Conservation (phyloP, 2,797 vertebrate species). For the Ficedula albicollis region DNA sequence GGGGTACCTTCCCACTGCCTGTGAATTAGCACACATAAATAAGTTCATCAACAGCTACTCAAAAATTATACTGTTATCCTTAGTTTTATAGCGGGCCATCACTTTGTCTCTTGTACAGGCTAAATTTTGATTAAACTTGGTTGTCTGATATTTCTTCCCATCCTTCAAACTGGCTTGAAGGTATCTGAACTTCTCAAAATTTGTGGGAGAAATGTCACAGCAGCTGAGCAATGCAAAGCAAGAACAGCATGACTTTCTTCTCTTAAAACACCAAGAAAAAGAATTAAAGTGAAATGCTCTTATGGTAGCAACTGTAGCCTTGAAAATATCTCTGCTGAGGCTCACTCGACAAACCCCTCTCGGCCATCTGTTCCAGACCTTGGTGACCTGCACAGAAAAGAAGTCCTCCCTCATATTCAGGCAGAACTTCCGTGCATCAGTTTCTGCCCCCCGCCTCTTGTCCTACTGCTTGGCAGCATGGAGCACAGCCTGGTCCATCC, state of each 20-base stretch:
- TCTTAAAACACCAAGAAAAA: not conserved
- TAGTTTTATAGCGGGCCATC: not conserved
- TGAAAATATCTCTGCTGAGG: not conserved
- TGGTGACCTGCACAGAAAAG: accelerated
- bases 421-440: not conserved
- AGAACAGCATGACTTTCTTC: not conserved
- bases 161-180: not conserved
- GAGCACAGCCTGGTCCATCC: not conserved
- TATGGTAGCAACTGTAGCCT: not conserved
- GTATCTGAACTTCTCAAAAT: not conserved
- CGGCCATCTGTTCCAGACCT: not conserved
- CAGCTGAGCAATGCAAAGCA: not conserved
- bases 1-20: not conserved
- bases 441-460: not conserved
- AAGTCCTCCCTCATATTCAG: not conserved
- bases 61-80: not conserved
- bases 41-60: not conserved
- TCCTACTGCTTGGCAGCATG: not conserved
- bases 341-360: not conserved
- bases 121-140: not conserved
- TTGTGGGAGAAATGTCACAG: not conserved
- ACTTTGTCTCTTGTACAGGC: not conserved
- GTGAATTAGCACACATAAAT: not conserved
- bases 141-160: not conserved
- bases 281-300: not conserved